Evolutionary conservation across 53 echinoderm and acorn worm species (phyloP).

Genomic region (Holothuria leucospilota): DNA sequence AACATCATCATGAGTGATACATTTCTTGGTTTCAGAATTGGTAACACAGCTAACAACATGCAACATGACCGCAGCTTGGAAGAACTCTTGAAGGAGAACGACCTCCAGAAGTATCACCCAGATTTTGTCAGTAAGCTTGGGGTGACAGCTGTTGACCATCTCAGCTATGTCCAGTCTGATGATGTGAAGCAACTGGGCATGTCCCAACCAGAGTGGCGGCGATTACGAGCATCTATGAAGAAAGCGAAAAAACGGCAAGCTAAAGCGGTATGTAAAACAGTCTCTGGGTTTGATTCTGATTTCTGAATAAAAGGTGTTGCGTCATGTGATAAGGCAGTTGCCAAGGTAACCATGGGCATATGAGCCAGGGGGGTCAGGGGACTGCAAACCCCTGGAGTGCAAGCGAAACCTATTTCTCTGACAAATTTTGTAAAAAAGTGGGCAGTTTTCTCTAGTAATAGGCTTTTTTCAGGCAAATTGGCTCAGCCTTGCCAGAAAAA

Average conservation of each 20-base stretch:
- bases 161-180: slow-evolving; percentile 87
- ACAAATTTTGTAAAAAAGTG: no score
- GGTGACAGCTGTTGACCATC: slow-evolving; percentile 90
- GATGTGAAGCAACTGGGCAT: slow-evolving; percentile 90
- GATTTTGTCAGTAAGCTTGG: slow-evolving; percentile 92
- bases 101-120: slow-evolving; percentile 90
- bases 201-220: slow-evolving; percentile 92
- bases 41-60: slow-evolving; percentile 57
- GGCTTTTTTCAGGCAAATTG: no score
- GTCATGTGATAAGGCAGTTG: no score
- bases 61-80: slow-evolving; percentile 81
- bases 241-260: slow-evolving; percentile 74
- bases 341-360: no score
- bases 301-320: no score
- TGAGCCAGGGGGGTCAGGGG: no score
- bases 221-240: slow-evolving; percentile 90
- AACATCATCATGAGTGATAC: no score
- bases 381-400: no score
- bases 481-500: no score
- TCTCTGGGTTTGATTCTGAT: no score
- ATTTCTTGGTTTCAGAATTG: background rate
- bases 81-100: slow-evolving; percentile 83
- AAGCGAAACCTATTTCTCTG: no score
- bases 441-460: no score
- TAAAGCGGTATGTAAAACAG: slow-evolving; percentile 38